Evolutionary conservation across 2,113 vertebrate genomes (phyloP).

Genomic region (Passer domesticus): DNA sequence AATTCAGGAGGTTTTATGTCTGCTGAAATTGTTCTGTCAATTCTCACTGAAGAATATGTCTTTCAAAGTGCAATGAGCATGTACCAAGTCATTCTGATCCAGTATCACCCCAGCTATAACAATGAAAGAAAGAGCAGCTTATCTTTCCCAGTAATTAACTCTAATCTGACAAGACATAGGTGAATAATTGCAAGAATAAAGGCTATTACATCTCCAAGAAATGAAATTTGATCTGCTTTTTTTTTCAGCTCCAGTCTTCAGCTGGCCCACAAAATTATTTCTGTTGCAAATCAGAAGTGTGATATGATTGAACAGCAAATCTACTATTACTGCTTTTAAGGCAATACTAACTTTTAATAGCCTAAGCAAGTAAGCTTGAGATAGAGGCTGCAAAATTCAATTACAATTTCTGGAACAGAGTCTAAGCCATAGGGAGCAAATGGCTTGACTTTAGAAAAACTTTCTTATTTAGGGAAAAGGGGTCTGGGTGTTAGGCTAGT

Average conservation of each 20-base stretch:
- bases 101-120: not conserved
- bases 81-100: not conserved
- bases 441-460: not conserved
- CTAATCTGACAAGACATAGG: not conserved
- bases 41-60: not conserved
- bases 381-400: not conserved
- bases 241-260: not conserved
- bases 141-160: constrained; percentile 25
- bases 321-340: not conserved
- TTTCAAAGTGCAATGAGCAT: not conserved
- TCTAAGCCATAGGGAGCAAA: not conserved
- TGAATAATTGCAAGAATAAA: constrained; percentile 1
- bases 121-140: not conserved
- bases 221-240: not conserved
- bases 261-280: not conserved
- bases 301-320: not conserved
- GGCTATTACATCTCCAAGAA: not conserved
- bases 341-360: not conserved
- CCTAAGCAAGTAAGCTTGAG: not conserved
- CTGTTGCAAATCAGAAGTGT: not conserved
- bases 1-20: not conserved
- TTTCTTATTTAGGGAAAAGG: not conserved
- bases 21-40: not conserved
- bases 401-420: not conserved
- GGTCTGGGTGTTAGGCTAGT: not conserved